These are phyloP conservation scores for Ceratina australensis DNA, from an alignment of 1,140 invertebrate genomes.

Conservation along the genomic window DNA sequence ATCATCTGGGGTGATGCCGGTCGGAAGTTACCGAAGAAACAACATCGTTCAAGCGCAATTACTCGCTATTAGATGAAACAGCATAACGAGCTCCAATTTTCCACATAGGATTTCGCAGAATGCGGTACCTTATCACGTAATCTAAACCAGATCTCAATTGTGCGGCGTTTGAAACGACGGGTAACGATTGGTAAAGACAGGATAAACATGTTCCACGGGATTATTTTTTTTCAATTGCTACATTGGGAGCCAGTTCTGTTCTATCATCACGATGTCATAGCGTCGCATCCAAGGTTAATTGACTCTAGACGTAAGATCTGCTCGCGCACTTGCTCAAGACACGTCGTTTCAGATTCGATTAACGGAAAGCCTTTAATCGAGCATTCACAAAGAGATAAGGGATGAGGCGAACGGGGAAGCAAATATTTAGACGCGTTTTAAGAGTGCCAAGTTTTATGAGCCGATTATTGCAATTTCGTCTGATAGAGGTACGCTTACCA, in stretches of 20 bases:
- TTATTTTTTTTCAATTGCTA: neutral
- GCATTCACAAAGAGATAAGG: neutral
- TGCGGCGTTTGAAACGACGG: neutral
- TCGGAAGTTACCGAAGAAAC: slow-evolving; percentile 38
- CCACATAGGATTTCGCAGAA: neutral
- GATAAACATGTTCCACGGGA: too few relatives aligned
- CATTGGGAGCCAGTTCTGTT: slow-evolving; percentile 5
- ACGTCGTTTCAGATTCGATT: slow-evolving; percentile 6
- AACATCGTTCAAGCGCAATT: slow-evolving; percentile 44
- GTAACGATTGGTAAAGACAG: too few relatives aligned
- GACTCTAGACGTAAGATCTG: neutral
- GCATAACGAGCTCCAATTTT: neutral
- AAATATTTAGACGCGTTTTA: neutral
- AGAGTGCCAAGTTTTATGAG: slow-evolving; percentile 7
- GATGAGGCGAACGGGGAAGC: neutral
- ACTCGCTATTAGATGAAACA: slow-evolving; percentile 22
- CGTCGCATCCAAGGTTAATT: slow-evolving; percentile 32
- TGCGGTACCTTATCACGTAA: neutral
- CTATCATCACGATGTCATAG: neutral
- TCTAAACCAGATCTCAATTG: neutral
- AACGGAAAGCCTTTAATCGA: slow-evolving; percentile 12
- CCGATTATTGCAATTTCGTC: neutral
- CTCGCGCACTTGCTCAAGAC: neutral
- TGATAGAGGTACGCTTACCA: slow-evolving; percentile 27
- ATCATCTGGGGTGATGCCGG: slow-evolving; percentile 31